phyloP scores from a whole-genome alignment of 1,140 invertebrate species.

The Zelostemma sp. region DNA sequence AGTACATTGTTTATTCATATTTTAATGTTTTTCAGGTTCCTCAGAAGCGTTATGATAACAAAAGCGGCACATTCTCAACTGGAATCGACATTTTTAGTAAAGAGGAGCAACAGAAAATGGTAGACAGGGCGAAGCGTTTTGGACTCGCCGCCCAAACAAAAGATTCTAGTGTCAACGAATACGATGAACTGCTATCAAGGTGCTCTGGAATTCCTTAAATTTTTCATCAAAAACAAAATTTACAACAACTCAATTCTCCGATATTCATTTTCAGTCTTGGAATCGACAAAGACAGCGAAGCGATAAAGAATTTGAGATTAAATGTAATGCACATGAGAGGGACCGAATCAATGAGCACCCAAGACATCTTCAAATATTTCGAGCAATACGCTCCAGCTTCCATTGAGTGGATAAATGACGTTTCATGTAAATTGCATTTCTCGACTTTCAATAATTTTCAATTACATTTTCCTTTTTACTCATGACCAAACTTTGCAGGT shows the following conservation, averaged over 20 bases:
- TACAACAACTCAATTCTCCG: conserved; percentile 10
- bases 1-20: not conserved
- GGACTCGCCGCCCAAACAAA: conserved; percentile 72
- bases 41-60: conserved; percentile 60
- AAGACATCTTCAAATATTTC: conserved; percentile 85
- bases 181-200: conserved; percentile 76
- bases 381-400: conserved; percentile 78
- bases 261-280: conserved; percentile 71
- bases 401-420: conserved; percentile 86
- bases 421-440: conserved; percentile 74
- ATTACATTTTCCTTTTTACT: conserved; percentile 7
- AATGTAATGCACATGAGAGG: conserved; percentile 83
- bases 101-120: conserved; percentile 75
- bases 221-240: conserved; percentile 4
- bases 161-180: conserved; percentile 71
- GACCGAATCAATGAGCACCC: conserved; percentile 80
- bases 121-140: conserved; percentile 80
- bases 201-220: conserved; percentile 32
- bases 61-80: conserved; percentile 70
- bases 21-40: conserved; percentile 15
- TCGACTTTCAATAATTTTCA: not conserved
- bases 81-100: conserved; percentile 75
- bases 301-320: conserved; percentile 73
- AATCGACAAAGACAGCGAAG: conserved; percentile 73
- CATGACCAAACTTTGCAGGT: conserved; percentile 64